These are phyloP conservation scores for Picus viridis DNA, from an alignment of 2,797 vertebrate genomes.

Conservation along the genomic window DNA sequence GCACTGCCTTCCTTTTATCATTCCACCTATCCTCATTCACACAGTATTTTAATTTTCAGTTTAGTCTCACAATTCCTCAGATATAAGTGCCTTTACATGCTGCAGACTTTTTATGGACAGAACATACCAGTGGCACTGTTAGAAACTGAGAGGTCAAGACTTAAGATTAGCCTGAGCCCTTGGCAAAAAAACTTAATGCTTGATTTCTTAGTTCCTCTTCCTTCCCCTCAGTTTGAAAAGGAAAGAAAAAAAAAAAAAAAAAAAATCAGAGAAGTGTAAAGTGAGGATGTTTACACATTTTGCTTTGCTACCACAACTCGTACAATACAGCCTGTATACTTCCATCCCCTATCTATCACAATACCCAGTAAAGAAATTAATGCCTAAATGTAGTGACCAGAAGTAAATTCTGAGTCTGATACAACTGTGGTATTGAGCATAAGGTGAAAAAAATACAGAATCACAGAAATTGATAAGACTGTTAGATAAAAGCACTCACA, in stretches of 20 bases:
- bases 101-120: neutral
- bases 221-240: neutral
- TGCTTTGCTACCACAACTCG: neutral
- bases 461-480: neutral
- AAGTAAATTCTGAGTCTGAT: neutral
- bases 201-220: neutral
- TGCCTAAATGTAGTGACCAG: neutral
- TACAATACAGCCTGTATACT: neutral
- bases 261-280: neutral
- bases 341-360: accelerated
- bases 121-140: neutral
- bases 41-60: neutral
- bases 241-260: neutral
- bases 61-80: neutral
- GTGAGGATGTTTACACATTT: neutral
- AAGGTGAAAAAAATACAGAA: neutral
- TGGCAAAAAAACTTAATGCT: neutral
- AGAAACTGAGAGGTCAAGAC: neutral
- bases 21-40: neutral
- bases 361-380: neutral
- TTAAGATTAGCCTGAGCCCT: neutral
- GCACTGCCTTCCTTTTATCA: neutral
- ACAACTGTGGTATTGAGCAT: neutral
- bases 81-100: neutral
- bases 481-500: neutral